Evolutionary conservation across 1,140 invertebrate species (phyloP).

Genomic region (Drosophila willistoni): DNA sequence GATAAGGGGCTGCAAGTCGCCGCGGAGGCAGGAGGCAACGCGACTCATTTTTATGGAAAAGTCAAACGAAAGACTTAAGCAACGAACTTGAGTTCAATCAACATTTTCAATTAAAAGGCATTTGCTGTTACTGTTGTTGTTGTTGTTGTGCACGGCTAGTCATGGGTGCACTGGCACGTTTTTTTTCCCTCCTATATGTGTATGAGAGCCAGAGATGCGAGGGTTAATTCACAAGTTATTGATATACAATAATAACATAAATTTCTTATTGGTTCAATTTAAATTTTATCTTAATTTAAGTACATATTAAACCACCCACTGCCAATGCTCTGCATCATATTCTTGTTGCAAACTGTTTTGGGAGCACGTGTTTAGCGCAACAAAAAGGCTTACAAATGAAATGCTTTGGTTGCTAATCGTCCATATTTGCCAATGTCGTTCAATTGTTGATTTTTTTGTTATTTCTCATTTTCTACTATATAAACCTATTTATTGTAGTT

Average conservation of each 20-base stretch:
- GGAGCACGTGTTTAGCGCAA: constrained; percentile 53
- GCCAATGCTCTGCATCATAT: constrained; percentile 6
- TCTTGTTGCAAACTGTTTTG: constrained; percentile 28
- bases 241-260: not conserved
- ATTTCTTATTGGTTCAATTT: not conserved
- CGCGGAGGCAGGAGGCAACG: not conserved
- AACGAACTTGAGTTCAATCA: constrained; percentile 80
- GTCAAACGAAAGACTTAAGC: constrained; percentile 78
- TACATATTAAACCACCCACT: constrained; percentile 17
- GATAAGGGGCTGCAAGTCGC: not conserved
- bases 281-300: not conserved
- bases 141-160: constrained; percentile 51
- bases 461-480: constrained; percentile 4
- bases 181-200: constrained; percentile 33
- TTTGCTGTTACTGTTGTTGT: constrained; percentile 41
- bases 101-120: constrained; percentile 79
- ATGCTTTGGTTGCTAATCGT: constrained; percentile 63
- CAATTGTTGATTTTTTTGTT: constrained; percentile 31
- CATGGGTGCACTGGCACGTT: constrained; percentile 74
- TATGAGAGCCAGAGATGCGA: constrained; percentile 43
- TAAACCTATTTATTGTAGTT: constrained; percentile 11
- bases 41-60: constrained; percentile 35
- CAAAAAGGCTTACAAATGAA: constrained; percentile 22
- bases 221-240: constrained; percentile 45
- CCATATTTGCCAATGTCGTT: constrained; percentile 79